Base-by-base conservation (phyloP, 2,888 invertebrate species). In the Aporophyla nigra region DNA sequence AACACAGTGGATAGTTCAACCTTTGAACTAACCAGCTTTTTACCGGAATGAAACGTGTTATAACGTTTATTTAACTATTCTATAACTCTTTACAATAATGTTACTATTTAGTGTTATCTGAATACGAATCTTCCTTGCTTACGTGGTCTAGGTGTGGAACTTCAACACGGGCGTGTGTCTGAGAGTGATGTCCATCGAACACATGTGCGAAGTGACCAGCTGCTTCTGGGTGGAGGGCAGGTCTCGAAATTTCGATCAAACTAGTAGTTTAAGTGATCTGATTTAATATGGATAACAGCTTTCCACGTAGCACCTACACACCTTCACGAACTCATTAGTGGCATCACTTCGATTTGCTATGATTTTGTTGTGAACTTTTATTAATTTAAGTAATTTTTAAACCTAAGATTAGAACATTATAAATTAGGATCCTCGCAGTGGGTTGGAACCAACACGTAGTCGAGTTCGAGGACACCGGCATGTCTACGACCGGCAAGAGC, bases 121-220 rank as follows among this genome's bases (percentile, higher is more conserved):
- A 33, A 33, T 33, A 33, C 33, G 2, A 19, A 19, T 24, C 12
- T 24, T 24, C 6, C 24, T 24, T 12, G 19, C 19, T 46, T 6
- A 24, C 24, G 24, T 54, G 53, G 24, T 54, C 5, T 93, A 97
- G 96, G 97, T 98, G 59, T 99, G 99, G 99, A 98, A 98, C 93
- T 98, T 98, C 90, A 98, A 98, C 91, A 98, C 98, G 43, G 98
- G 98, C 0, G 97, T 97, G 12, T 98, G 98, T 87, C 92, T 98
- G 79, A 95, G 98, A 81, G 97, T 97, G 74, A 97, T 98, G 97
- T 93, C 94, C 53, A 97, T 98, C 33, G 97, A 97, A 80, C 94
- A 96, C 77, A 97, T 97, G 90, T 97, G 97, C 92, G 97, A 97
- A 87, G 97, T 97, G 0, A 97, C 97, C 14, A 93, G 93, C 63